phyloP scores from a whole-genome alignment of 1,140 invertebrate genomes.

The Hyles euphorbiae region DNA sequence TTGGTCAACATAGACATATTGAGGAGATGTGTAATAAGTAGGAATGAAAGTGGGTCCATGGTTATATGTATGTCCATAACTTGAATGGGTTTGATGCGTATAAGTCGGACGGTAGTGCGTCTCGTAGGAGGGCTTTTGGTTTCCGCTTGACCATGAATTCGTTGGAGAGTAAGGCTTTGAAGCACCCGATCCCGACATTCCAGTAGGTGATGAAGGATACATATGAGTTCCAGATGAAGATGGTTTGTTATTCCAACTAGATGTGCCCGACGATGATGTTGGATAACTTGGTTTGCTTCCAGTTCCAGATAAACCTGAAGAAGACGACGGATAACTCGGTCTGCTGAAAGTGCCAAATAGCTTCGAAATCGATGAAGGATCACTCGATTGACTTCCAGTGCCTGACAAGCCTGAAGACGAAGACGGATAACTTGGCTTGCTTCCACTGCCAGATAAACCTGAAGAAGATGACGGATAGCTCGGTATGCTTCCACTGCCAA shows the following conservation, averaged over 20 bases:
- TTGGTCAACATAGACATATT: slow-evolving; percentile 55
- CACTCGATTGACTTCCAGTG: slow-evolving; percentile 13
- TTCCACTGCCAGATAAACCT: slow-evolving; percentile 15
- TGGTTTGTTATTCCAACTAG: slow-evolving; percentile 3
- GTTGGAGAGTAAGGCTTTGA: slow-evolving; percentile 1
- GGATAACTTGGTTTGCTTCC: slow-evolving; percentile 21
- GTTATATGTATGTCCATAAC: slow-evolving; percentile 12
- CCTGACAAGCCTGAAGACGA: slow-evolving; percentile 25
- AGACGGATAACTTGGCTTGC: slow-evolving; percentile 20
- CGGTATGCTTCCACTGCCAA: slow-evolving; percentile 6
- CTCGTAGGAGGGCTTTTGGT: slow-evolving; percentile 5
- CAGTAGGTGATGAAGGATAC: slow-evolving; percentile 8
- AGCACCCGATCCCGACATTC: slow-evolving; percentile 5
- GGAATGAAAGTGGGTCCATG: slow-evolving; percentile 17
- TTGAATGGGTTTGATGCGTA: slow-evolving; percentile 26
- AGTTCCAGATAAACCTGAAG: slow-evolving; percentile 11
- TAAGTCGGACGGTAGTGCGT: slow-evolving; percentile 13
- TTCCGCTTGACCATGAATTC: slow-evolving; percentile 5
- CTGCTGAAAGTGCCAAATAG: slow-evolving; percentile 8
- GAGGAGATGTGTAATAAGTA: slow-evolving; percentile 48
- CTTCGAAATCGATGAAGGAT: slow-evolving; percentile 3
- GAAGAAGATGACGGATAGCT: slow-evolving; percentile 3
- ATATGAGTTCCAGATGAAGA: slow-evolving; percentile 1
- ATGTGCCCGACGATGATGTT: slow-evolving; percentile 21
- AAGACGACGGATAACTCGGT: slow-evolving; percentile 1